phyloP scores from a whole-genome alignment of 1,140 invertebrate genomes.

The Pentalonia nigronervosa region DNA sequence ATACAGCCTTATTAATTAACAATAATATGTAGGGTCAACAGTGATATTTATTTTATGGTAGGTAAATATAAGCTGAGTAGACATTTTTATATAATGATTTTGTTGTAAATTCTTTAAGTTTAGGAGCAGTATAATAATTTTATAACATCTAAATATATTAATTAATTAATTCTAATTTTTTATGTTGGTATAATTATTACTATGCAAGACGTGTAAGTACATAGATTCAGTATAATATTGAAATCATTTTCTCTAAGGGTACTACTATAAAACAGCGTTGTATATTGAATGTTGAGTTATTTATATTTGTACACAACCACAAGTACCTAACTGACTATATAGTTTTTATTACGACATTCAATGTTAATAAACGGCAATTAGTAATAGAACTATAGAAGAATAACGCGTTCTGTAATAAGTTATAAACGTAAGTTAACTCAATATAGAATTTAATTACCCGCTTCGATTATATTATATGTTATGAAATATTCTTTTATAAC shows the following conservation, averaged over 20 bases:
- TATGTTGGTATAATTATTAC: neutral
- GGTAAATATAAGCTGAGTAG: neutral
- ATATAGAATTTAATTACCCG: neutral
- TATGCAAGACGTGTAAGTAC: neutral
- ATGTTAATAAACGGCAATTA: neutral
- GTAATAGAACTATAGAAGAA: neutral
- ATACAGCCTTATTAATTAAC: neutral
- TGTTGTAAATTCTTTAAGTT: neutral
- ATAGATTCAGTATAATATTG: neutral
- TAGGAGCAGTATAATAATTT: neutral
- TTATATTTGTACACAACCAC: neutral
- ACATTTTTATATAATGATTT: neutral
- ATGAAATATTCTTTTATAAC: neutral
- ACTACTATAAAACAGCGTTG: neutral
- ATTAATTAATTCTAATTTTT: neutral
- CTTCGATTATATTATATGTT: neutral
- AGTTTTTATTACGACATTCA: neutral
- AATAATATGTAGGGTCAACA: neutral
- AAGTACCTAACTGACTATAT: no score
- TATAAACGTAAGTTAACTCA: no score
- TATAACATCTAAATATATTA: neutral
- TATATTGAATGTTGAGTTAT: neutral
- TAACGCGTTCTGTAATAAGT: neutral
- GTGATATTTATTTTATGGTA: neutral
- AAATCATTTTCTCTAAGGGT: neutral